phyloP scores from a whole-genome alignment of 2,113 vertebrate species.

The Galbula dea region DNA sequence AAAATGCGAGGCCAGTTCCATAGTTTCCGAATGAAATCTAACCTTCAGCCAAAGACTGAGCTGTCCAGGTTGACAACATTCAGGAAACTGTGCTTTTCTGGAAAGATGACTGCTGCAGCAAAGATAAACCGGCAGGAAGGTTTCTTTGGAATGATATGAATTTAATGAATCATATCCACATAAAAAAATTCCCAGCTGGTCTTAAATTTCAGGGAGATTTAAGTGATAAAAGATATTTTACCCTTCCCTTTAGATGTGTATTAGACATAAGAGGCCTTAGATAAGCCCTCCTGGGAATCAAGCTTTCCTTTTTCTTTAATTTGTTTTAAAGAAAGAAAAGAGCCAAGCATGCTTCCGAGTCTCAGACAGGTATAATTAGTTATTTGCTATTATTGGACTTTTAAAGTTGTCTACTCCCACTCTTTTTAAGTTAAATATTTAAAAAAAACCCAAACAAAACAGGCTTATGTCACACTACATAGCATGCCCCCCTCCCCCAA shows the following conservation, averaged over 20 bases:
- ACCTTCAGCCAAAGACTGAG: conserved; percentile 66
- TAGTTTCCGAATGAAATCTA: conserved; percentile 66
- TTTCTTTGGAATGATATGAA: conserved; percentile 82
- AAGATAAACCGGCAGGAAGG: conserved; percentile 81
- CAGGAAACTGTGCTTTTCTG: conserved; percentile 70
- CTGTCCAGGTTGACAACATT: conserved; percentile 71
- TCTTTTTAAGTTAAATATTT: conserved; percentile 51
- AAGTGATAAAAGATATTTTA: conserved; percentile 81
- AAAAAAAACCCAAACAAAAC: too few relatives aligned
- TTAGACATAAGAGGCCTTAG: conserved; percentile 73
- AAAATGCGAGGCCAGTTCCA: conserved; percentile 26
- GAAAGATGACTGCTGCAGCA: conserved; percentile 69
- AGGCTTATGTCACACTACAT: background rate
- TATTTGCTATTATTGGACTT: conserved; percentile 69
- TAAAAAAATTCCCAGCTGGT: conserved; percentile 82
- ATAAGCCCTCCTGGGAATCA: conserved; percentile 73
- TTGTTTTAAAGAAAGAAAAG: conserved; percentile 69
- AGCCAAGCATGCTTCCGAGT: conserved; percentile 53
- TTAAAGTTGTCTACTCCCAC: conserved; percentile 51
- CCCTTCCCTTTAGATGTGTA: conserved; percentile 76
- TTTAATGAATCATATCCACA: conserved; percentile 81
- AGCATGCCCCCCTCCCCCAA: fast-evolving
- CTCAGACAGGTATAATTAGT: conserved; percentile 55
- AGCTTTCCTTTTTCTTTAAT: conserved; percentile 76
- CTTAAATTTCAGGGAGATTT: conserved; percentile 86